Evolutionary conservation across 1,140 invertebrate species (phyloP).

Genomic region (Aphidius ervi): DNA sequence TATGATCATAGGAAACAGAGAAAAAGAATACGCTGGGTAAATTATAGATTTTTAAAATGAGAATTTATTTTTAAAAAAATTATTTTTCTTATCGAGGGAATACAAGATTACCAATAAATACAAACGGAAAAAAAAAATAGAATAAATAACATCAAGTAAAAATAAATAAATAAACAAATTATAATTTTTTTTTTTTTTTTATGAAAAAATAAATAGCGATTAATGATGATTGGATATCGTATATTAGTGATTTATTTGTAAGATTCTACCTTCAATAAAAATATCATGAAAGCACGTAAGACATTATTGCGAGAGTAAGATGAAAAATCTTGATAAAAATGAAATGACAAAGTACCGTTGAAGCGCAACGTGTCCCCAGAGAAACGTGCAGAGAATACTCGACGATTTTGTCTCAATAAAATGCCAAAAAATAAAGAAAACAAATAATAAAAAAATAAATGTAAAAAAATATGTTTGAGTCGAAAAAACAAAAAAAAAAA

Average conservation of each 20-base stretch:
- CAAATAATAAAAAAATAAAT: slow-evolving; percentile 3
- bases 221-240: too few relatives aligned
- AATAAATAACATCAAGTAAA: too few relatives aligned
- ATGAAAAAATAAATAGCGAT: too few relatives aligned
- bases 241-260: too few relatives aligned
- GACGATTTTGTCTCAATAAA: slow-evolving; percentile 20
- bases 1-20: neutral
- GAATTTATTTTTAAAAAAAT: neutral
- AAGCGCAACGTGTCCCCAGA: slow-evolving; percentile 16
- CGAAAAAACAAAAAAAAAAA: neutral
- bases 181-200: neutral
- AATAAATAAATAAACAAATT: neutral
- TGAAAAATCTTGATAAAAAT: slow-evolving; percentile 22
- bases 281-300: slow-evolving; percentile 7
- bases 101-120: too few relatives aligned
- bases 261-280: too few relatives aligned
- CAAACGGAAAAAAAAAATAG: too few relatives aligned
- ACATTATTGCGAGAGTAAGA: slow-evolving; percentile 20
- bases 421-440: slow-evolving; percentile 13
- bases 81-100: too few relatives aligned
- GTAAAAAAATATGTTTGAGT: slow-evolving; percentile 7
- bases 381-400: slow-evolving; percentile 16
- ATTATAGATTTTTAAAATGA: neutral
- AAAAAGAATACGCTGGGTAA: slow-evolving; percentile 2
- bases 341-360: slow-evolving; percentile 22